Conservation (phyloP, 1,140 invertebrate genomes). For the Parapsyche elsis region DNA sequence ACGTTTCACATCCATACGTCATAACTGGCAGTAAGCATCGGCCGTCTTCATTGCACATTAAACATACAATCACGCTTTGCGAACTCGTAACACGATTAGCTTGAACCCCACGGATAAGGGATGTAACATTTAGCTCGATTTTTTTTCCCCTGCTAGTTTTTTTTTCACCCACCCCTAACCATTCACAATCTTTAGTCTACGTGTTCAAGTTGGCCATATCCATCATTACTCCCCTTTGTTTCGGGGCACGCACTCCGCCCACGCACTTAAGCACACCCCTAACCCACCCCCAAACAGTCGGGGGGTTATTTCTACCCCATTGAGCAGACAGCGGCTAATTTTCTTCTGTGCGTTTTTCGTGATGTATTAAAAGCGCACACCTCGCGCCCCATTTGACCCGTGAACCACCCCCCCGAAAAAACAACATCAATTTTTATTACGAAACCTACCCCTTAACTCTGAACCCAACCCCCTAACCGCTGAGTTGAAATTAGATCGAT, state of each 20-base stretch:
- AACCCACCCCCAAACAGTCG: too few relatives aligned
- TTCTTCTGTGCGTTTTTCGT: background rate
- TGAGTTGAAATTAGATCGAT: conserved; percentile 16
- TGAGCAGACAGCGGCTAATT: background rate
- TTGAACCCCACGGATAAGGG: background rate
- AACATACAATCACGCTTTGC: too few relatives aligned
- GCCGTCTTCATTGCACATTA: too few relatives aligned
- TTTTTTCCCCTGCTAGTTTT: background rate
- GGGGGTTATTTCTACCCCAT: background rate
- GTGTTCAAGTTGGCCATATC: conserved; percentile 19
- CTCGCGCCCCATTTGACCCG: conserved; percentile 14
- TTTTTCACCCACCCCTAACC: too few relatives aligned
- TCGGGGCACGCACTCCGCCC: conserved; percentile 13
- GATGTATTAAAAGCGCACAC: conserved; percentile 18
- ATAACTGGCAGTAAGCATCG: too few relatives aligned
- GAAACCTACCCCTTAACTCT: background rate
- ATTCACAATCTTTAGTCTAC: background rate
- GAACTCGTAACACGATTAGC: too few relatives aligned
- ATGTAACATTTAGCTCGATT: background rate
- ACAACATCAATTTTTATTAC: conserved; percentile 41
- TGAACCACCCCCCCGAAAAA: background rate
- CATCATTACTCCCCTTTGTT: conserved; percentile 20
- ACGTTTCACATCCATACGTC: too few relatives aligned
- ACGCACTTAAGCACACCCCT: conserved; percentile 1
- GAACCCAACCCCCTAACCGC: too few relatives aligned